phyloP scores from a whole-genome alignment of 2,113 vertebrate genomes.

The Opisthocomus hoazin region DNA sequence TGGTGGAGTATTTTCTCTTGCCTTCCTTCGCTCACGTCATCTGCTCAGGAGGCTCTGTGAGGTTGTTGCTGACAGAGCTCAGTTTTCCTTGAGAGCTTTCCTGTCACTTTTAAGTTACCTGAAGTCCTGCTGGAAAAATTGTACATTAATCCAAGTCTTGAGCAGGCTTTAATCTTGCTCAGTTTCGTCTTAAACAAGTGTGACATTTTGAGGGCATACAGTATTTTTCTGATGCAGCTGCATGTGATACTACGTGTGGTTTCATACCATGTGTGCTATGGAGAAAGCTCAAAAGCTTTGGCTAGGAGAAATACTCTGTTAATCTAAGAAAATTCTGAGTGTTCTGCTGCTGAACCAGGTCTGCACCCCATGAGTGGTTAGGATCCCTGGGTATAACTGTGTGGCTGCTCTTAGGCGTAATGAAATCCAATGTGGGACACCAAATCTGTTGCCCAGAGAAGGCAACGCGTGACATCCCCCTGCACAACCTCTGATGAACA shows the following conservation, averaged over 20 bases:
- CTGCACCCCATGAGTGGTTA: not conserved
- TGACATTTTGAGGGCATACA: constrained; percentile 24
- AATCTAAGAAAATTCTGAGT: not conserved
- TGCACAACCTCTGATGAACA: accelerated
- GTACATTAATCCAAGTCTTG: not conserved
- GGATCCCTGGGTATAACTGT: not conserved
- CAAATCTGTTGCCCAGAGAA: accelerated
- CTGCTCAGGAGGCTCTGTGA: not conserved
- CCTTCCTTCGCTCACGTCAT: accelerated
- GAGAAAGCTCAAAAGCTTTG: not conserved
- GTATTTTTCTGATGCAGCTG: not conserved
- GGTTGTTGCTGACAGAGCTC: not conserved
- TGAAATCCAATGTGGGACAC: not conserved
- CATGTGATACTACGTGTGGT: accelerated
- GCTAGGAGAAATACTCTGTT: not conserved
- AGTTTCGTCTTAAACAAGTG: not conserved
- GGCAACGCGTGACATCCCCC: accelerated
- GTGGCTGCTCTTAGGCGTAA: accelerated
- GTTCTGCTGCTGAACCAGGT: not conserved
- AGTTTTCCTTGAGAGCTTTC: not conserved
- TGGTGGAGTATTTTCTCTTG: not conserved
- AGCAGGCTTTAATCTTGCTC: constrained; percentile 19
- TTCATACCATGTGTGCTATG: accelerated
- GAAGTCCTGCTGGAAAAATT: not conserved
- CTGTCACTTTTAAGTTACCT: not conserved